Conservation (phyloP, 2,113 vertebrate species). For the Nipponia nippon region DNA sequence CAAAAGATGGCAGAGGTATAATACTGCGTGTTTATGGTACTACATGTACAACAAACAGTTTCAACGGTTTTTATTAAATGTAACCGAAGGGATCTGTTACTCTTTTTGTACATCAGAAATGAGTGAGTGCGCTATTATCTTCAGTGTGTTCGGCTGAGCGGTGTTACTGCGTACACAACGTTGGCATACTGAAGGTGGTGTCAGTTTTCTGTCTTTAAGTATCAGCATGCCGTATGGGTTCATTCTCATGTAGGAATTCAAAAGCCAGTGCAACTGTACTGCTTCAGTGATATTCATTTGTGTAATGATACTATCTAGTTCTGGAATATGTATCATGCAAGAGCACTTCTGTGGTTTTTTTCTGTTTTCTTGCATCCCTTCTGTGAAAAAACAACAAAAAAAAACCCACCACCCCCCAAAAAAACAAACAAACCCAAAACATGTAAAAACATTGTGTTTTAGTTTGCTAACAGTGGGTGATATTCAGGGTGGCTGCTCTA, state of each 20-base stretch:
- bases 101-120: background rate
- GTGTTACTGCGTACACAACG: background rate
- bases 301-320: background rate
- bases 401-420: background rate
- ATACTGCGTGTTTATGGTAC: background rate
- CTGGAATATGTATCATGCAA: background rate
- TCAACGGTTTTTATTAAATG: background rate
- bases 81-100: background rate
- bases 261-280: background rate
- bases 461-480: background rate
- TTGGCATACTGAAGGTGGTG: background rate
- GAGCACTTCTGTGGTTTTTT: background rate
- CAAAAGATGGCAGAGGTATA: background rate
- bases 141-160: background rate
- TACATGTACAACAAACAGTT: background rate
- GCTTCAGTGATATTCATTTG: background rate
- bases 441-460: background rate
- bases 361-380: background rate
- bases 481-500: background rate
- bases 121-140: background rate
- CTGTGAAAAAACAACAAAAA: background rate
- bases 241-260: background rate
- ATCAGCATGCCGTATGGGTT: rapidly evolving
- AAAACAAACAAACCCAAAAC: background rate
- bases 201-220: background rate